Base-by-base conservation (phyloP, 2,888 invertebrate species). In the Dryobota labecula region DNA sequence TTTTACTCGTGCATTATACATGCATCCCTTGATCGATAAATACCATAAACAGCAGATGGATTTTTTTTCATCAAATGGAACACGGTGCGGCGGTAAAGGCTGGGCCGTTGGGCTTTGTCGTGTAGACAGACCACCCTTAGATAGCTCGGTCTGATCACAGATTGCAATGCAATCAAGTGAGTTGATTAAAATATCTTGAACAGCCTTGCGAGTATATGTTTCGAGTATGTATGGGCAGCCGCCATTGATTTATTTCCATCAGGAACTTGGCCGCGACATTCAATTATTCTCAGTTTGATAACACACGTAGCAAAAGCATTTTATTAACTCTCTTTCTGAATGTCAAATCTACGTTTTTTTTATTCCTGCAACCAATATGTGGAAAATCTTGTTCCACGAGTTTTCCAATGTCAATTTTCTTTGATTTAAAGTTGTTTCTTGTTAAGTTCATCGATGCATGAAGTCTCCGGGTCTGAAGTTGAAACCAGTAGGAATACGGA, bases 181-280 rank as follows among this genome's bases (percentile, higher is more conserved):
- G 30, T 51, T 43, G 56, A 61, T 77, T 77, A 56, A 69, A 51
- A 56, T 13, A 15, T 61, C 36, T 43, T 24, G 13, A 45, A 45
- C 45, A 24, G 24, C 20, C 13, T 33, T 53, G 27, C 30, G 38
- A 27, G 38, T 24, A 18, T 54, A n/a, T n/a, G n/a, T n/a, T n/a
- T n/a, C n/a, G n/a, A n/a, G 20, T 30, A 2, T 33, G 15, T 33
- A 24, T 15, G 18, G 4, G n/a, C 7, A 27, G 33, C 30, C 33
- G 36, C 36, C n/a, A 60, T 36, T 56, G 11, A 49, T 11, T 27
- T 60, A 54, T 60, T 38, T 41, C 18, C 38, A 27, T 30, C 13
- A 11, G 24, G 13, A 27, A 49, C 18, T 49, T 33, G 7, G 27
- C 69, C 47, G 27, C 67, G 18, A 53, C 15, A 18, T 65, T 30